Evolutionary conservation across 2,797 vertebrate genomes (phyloP), one percentile per base, ranked within the genome.

Genomic region (Melanotaenia nigrans): DNA sequence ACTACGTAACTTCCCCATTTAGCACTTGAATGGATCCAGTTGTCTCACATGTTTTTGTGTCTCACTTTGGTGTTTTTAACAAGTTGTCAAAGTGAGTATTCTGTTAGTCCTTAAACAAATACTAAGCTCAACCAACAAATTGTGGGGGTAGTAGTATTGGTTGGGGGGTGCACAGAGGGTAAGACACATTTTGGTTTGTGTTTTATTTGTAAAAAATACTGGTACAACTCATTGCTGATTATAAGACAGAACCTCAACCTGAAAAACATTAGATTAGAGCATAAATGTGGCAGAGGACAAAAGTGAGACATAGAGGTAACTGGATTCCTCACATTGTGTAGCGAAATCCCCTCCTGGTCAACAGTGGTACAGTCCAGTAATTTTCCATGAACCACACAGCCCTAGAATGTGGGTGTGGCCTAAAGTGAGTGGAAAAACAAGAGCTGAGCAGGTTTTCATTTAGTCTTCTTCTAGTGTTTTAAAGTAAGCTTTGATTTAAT

Each of bases 341-440:
- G 25, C 57, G 24, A 25, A 70, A n/a, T 40, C 77, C 81, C 86
- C 72, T 57, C 59, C 25, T 76, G 51, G 77, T 59, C 47, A 49
- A 40, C 83, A 88, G 63, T 94, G 91, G 92, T 93, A 88, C 82
- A 85, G 71, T 33, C 86, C 88, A 90, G 94, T 94, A 90, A 88
- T 93, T 93, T 93, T 93, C 92, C 92, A 93, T 88, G 78, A 74
- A 35, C 76, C 83, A 83, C 81, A 78, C 75, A 82, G 79, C 68
- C 80, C 75, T 79, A 75, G 70, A 57, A 85, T 83, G 85, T 92
- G 84, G 90, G 91, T 90, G 91, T 87, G 91, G 90, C 83, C 65
- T 92, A 92, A 90, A 72, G 65, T 83, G 57, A 75, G 61, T 67
- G 38, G 56, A 38, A 83, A 69, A 73, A 56, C 25, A 65, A 61